Conservation (phyloP, 2,797 vertebrate species). For the Coranthus polyacanthus region DNA sequence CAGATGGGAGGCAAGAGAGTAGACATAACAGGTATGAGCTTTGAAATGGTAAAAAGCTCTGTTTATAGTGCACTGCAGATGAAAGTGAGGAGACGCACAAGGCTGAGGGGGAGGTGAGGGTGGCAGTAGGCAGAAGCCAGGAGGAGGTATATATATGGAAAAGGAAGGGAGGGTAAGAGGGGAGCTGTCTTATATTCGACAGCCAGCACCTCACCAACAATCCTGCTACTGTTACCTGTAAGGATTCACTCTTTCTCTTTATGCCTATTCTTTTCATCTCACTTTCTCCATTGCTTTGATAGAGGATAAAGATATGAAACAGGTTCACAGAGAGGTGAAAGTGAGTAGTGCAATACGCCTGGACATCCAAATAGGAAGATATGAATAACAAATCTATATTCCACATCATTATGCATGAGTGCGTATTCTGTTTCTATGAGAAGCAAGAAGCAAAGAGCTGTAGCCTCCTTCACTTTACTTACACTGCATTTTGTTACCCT, state of each 20-base stretch:
- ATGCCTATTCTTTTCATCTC: slow-evolving; percentile 15
- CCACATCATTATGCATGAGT: slow-evolving; percentile 30
- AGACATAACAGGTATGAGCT: slow-evolving; percentile 64
- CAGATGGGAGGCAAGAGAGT: slow-evolving; percentile 48
- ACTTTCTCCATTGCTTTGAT: slow-evolving; percentile 8
- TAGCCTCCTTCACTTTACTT: slow-evolving; percentile 19
- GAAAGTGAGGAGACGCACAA: slow-evolving; percentile 64
- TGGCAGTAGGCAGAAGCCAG: not conserved
- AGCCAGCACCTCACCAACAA: slow-evolving; percentile 8
- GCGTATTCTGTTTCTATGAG: slow-evolving; percentile 32
- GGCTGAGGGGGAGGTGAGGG: slow-evolving; percentile 9
- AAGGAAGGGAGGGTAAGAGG: slow-evolving; percentile 7
- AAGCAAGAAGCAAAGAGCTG: not conserved
- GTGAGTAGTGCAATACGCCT: slow-evolving; percentile 13
- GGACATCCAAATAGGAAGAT: slow-evolving; percentile 11
- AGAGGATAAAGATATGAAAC: slow-evolving; percentile 20
- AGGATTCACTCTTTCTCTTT: slow-evolving; percentile 29
- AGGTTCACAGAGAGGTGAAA: slow-evolving; percentile 37
- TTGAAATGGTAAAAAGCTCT: slow-evolving; percentile 82
- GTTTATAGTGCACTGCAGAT: slow-evolving; percentile 73
- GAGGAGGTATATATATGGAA: slow-evolving; percentile 24
- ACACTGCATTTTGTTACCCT: slow-evolving; percentile 45
- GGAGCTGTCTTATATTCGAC: slow-evolving; percentile 6
- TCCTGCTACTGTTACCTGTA: slow-evolving; percentile 19
- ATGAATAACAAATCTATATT: slow-evolving; percentile 25